These are phyloP conservation scores for Mormyrus lacerda DNA, from an alignment of 2,113 vertebrate species.

Conservation along the genomic window DNA sequence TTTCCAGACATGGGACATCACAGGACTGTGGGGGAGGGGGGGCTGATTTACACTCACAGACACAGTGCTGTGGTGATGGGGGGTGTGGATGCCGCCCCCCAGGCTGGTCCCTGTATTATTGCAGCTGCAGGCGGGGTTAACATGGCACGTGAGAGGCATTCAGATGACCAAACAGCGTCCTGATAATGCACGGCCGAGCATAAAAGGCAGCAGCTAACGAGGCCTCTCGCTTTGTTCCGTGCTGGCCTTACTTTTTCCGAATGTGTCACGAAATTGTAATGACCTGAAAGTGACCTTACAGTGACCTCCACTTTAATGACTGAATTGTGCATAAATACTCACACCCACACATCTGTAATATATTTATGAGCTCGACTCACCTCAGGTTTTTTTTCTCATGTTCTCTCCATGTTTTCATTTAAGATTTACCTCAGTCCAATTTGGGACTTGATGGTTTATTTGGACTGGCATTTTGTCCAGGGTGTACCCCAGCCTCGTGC, in stretches of 20 bases:
- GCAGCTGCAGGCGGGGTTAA: conserved; percentile 16
- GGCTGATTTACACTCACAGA: neutral
- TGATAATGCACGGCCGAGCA: conserved; percentile 19
- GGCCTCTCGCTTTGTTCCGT: conserved; percentile 11
- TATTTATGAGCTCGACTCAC: neutral
- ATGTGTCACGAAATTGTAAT: neutral
- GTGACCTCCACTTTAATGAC: neutral
- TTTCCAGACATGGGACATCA: conserved; percentile 4
- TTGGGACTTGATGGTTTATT: neutral
- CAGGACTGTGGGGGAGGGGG: neutral
- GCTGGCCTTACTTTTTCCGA: neutral
- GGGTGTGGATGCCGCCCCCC: conserved; percentile 34
- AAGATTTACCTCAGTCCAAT: neutral
- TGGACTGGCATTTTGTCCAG: neutral
- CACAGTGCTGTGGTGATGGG: conserved; percentile 16
- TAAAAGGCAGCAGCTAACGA: neutral
- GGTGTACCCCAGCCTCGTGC: neutral
- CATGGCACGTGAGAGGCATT: conserved; percentile 31
- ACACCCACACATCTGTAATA: conserved; percentile 1
- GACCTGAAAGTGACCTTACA: conserved; percentile 1
- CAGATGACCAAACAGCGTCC: conserved; percentile 32
- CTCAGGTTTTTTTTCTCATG: neutral
- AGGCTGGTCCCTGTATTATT: conserved; percentile 21
- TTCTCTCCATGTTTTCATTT: conserved; percentile 1
- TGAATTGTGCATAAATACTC: neutral